Conservation (phyloP, 2,797 vertebrate genomes). For the Siniperca undulata region DNA sequence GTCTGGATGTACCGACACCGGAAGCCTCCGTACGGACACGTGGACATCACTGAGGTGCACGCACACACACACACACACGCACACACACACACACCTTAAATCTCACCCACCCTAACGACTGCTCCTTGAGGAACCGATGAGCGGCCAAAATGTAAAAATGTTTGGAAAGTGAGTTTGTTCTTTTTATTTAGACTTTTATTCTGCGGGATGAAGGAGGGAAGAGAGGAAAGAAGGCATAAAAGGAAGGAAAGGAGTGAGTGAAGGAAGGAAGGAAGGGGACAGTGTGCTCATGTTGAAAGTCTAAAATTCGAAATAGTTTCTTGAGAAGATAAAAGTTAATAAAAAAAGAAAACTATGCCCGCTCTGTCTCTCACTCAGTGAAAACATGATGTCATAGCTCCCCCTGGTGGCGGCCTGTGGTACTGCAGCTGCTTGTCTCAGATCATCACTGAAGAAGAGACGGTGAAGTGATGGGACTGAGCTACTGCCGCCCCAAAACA, state of each 20-base stretch:
- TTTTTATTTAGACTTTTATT: too few relatives aligned
- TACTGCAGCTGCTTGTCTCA: not conserved
- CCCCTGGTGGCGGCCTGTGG: not conserved
- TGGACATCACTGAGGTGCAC: conserved; percentile 87
- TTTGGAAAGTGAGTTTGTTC: too few relatives aligned
- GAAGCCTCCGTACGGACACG: conserved; percentile 94
- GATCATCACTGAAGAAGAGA: too few relatives aligned
- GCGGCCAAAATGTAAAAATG: too few relatives aligned
- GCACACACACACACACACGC: not conserved
- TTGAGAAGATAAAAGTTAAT: too few relatives aligned
- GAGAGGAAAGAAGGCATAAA: too few relatives aligned
- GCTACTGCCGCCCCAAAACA: too few relatives aligned
- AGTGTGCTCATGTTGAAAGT: not conserved
- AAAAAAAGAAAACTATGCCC: too few relatives aligned
- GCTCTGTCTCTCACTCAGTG: not conserved
- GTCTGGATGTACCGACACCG: conserved; percentile 96
- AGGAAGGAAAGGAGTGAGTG: too few relatives aligned
- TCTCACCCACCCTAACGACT: not conserved
- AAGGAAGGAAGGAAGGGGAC: not conserved
- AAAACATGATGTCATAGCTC: not conserved
- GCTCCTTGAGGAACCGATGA: not conserved
- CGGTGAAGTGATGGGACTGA: too few relatives aligned
- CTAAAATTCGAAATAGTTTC: too few relatives aligned
- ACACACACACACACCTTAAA: not conserved
- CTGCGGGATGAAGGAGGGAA: not conserved